These are phyloP conservation scores for Acipenser oxyrinchus DNA, from an alignment of 2,797 vertebrate species.

Conservation along the genomic window DNA sequence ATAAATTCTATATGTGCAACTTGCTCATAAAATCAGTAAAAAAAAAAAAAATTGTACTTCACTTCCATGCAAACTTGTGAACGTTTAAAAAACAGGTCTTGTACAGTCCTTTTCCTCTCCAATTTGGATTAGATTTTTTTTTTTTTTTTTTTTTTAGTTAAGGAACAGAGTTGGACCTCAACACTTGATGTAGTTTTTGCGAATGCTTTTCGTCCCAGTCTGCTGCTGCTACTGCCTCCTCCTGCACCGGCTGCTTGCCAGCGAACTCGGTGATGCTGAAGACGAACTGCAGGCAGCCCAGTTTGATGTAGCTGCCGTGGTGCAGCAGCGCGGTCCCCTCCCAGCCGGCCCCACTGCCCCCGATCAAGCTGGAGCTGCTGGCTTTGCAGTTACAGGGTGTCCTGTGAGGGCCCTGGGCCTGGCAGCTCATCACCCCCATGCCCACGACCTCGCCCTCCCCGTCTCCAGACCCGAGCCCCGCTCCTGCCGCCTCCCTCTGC, in stretches of 20 bases:
- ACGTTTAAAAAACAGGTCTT: slow-evolving; percentile 60
- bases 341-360: slow-evolving; percentile 92
- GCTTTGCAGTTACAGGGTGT: slow-evolving; percentile 80
- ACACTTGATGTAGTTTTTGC: slow-evolving; percentile 71
- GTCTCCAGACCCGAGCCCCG: slow-evolving; percentile 26
- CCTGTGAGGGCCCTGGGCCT: slow-evolving; percentile 61
- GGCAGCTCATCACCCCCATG: slow-evolving; percentile 74
- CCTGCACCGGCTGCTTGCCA: slow-evolving; percentile 80
- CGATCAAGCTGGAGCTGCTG: slow-evolving; percentile 92
- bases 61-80: slow-evolving; percentile 79
- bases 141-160: slow-evolving; percentile 41
- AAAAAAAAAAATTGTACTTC: slow-evolving; percentile 74
- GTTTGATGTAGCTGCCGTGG: slow-evolving; percentile 93
- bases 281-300: slow-evolving; percentile 94
- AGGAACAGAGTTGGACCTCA: slow-evolving; percentile 73
- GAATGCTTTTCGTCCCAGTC: slow-evolving; percentile 64
- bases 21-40: slow-evolving; percentile 74
- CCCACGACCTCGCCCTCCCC: slow-evolving; percentile 27
- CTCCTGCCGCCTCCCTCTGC: slow-evolving; percentile 29
- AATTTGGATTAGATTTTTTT: slow-evolving; percentile 12
- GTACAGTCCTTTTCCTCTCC: slow-evolving; percentile 32
- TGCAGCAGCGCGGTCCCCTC: slow-evolving; percentile 92
- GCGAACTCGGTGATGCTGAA: slow-evolving; percentile 94
- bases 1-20: slow-evolving; percentile 76
- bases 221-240: slow-evolving; percentile 37